Conservation (phyloP, 2,113 vertebrate genomes). For the Tautogolabrus adspersus region DNA sequence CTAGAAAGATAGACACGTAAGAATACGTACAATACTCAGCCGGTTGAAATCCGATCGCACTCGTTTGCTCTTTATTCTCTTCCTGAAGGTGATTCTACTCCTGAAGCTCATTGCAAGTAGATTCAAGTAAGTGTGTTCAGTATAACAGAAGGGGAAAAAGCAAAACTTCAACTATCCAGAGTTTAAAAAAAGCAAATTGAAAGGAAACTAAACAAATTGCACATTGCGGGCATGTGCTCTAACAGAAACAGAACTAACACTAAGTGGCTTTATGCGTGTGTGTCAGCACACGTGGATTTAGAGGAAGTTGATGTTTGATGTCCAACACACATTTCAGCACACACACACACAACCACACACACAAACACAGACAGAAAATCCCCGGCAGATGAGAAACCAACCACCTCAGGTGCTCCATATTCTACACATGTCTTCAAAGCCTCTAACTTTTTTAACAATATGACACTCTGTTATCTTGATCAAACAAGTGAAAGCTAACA, state of each 20-base stretch:
- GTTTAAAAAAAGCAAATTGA: neutral
- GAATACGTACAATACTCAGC: conserved; percentile 93
- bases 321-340: conserved; percentile 28
- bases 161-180: neutral
- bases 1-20: neutral
- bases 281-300: conserved; percentile 69
- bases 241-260: conserved; percentile 80
- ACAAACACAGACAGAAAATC: conserved; percentile 30
- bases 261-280: conserved; percentile 54
- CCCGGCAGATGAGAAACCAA: conserved; percentile 6
- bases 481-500: neutral
- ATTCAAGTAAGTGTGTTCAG: neutral
- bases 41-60: conserved; percentile 85
- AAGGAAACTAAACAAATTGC: conserved; percentile 21
- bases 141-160: neutral
- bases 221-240: conserved; percentile 45
- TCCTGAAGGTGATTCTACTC: conserved; percentile 90
- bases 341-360: conserved; percentile 13
- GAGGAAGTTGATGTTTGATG: conserved; percentile 78
- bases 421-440: neutral
- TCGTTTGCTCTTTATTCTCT: conserved; percentile 86
- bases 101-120: conserved; percentile 90
- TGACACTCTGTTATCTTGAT: neutral
- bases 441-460: neutral
- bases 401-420: neutral